These are phyloP conservation scores for Diloba caeruleocephala DNA, from an alignment of 2,888 invertebrate genomes.

Conservation along the genomic window DNA sequence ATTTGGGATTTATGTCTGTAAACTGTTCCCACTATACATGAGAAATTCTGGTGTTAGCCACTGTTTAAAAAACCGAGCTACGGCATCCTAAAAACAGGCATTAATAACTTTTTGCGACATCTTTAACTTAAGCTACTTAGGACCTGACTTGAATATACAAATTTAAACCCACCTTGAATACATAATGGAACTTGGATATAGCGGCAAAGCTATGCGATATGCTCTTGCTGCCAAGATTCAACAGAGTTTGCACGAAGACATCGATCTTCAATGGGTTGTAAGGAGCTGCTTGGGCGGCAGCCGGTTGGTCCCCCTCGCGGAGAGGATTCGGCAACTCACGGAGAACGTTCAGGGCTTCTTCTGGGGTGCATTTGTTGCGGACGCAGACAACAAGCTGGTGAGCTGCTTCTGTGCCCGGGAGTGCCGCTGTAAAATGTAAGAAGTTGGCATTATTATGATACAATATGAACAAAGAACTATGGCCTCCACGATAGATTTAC, in stretches of 20 bases:
- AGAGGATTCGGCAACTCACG: constrained; percentile 95
- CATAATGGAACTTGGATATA: constrained; percentile 98
- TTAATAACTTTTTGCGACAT: too few relatives aligned
- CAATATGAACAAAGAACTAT: neutral
- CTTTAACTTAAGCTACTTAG: too few relatives aligned
- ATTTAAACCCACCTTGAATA: constrained; percentile 92
- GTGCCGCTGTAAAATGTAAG: constrained; percentile 86
- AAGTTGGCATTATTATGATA: neutral
- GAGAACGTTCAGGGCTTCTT: constrained; percentile 96
- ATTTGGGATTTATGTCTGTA: too few relatives aligned
- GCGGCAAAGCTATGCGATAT: constrained; percentile 99
- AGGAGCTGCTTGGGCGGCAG: constrained; percentile 91
- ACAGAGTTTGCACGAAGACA: constrained; percentile 98
- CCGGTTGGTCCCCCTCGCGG: constrained; percentile 91
- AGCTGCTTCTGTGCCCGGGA: constrained; percentile 95
- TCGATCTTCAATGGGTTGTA: constrained; percentile 98
- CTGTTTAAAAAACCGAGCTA: too few relatives aligned
- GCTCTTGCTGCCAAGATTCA: constrained; percentile 98
- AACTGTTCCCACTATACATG: too few relatives aligned
- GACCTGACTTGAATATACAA: too few relatives aligned
- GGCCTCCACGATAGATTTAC: neutral
- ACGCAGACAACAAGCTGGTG: constrained; percentile 96
- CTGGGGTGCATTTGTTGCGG: constrained; percentile 96
- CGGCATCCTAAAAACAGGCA: too few relatives aligned
- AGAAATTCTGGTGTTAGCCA: too few relatives aligned